Evolutionary conservation across 53 echinoderm and acorn worm genomes (phyloP).

Genomic region (Holothuria leucospilota): DNA sequence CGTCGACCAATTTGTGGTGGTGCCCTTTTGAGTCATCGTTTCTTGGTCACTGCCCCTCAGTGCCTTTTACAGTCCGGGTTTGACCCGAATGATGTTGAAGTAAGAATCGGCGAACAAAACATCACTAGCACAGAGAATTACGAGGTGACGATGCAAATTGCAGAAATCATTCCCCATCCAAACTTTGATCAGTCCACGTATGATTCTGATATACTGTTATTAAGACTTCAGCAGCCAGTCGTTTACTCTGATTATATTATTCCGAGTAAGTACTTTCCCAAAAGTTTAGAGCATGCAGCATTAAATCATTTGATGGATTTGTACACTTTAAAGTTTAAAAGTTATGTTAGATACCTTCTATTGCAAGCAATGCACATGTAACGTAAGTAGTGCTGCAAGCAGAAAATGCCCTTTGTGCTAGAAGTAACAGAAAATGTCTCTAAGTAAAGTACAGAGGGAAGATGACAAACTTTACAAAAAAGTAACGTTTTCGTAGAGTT

Average conservation of each 20-base stretch:
- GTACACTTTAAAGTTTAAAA: no score
- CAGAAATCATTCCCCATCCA: constrained; percentile 73
- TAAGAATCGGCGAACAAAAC: constrained; percentile 83
- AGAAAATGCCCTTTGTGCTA: no score
- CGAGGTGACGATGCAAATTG: constrained; percentile 68
- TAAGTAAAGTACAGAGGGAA: no score
- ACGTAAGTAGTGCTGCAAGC: no score
- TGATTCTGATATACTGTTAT: constrained; percentile 86
- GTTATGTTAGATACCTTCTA: no score
- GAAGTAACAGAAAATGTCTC: no score
- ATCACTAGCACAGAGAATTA: constrained; percentile 57
- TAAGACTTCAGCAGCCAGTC: constrained; percentile 86
- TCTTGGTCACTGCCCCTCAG: constrained; percentile 90
- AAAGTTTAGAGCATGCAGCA: no score
- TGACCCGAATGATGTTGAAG: constrained; percentile 47
- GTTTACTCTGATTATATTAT: constrained; percentile 86
- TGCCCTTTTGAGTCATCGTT: constrained; percentile 76
- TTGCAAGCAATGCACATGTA: no score
- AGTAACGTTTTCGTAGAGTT: no score
- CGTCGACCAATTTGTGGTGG: constrained; percentile 80
- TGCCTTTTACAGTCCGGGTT: constrained; percentile 60
- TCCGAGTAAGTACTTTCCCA: constrained; percentile 73
- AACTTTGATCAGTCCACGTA: constrained; percentile 73
- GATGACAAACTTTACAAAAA: no score
- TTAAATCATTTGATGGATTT: no score